Conservation (phyloP, 1,140 invertebrate genomes). For the Pectinophora gossypiella region DNA sequence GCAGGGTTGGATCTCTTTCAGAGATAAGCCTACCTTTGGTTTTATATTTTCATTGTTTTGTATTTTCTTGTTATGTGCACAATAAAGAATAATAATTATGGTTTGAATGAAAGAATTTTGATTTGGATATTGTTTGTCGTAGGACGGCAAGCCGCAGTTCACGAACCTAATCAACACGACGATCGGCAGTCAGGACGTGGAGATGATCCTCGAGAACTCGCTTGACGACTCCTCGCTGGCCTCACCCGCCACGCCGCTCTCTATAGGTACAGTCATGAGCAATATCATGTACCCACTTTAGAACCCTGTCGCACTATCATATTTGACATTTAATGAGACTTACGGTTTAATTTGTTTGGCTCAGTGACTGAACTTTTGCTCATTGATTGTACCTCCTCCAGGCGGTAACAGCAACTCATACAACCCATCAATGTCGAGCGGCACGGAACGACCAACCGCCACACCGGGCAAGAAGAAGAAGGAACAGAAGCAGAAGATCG, state of each 20-base stretch:
- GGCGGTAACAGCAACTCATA: constrained; percentile 67
- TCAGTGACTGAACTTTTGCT: too few species aligned
- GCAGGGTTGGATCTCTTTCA: too few species aligned
- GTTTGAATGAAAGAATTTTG: too few species aligned
- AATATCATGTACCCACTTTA: too few species aligned
- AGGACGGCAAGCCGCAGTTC: constrained; percentile 66
- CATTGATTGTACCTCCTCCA: constrained; percentile 17
- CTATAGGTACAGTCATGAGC: constrained; percentile 39
- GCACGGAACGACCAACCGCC: constrained; percentile 41
- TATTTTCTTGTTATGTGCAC: too few species aligned
- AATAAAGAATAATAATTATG: too few species aligned
- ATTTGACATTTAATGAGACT: too few species aligned
- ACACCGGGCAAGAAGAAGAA: constrained; percentile 79
- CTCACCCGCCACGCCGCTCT: constrained; percentile 66
- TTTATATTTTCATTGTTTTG: too few species aligned
- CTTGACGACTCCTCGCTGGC: constrained; percentile 67
- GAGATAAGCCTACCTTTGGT: too few species aligned
- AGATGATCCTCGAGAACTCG: constrained; percentile 70
- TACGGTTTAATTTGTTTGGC: too few species aligned
- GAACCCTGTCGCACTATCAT: too few species aligned
- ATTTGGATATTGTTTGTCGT: constrained; percentile 5
- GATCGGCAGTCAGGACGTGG: constrained; percentile 67
- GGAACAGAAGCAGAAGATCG: constrained; percentile 88
- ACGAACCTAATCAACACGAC: constrained; percentile 68
- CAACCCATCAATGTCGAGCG: constrained; percentile 50